Base-by-base conservation (phyloP, 2,797 vertebrate species). In the Atherinosoma microstoma region DNA sequence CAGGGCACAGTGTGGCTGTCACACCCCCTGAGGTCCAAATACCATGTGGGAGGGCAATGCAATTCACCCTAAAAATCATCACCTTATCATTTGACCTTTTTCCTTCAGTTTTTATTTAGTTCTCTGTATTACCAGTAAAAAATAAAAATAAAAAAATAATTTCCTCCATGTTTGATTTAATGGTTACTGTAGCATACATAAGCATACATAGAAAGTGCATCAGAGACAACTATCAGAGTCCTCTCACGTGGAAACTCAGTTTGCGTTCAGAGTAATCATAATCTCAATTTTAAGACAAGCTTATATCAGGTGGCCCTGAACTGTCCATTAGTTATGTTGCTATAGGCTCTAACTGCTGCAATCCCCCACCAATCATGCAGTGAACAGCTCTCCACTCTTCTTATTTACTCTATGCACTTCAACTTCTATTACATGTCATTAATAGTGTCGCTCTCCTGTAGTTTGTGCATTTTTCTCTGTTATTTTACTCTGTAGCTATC, bases 1-100 rank as follows among this genome's bases (percentile, higher is more conserved):
- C 92, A 91, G 24, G 62, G 83, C 87, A 62, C 88, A 91, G 90
- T 89, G 79, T 86, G 90, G 90, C 73, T 84, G 85, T 88, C 83
- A 80, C 78, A 78, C 83, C 85, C 64, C 79, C 83, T 4, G 22
- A 84, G 79, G 83, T 86, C 81, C 73, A 87, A 89, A 88, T 84
- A 84, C 60, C 81, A 87, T 75, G 70, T 81, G 83, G 74, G 58
- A 51, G 76, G 76, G 70, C 72, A 75, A 61, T 20, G 2, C 59
- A 63, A n/a, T 65, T 49, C 62, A 56, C 51, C 75, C 45, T 51
- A 9, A 70, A 75, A 73, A 76, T 56, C 76, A 69, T 69, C 64
- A 69, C 67, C 65, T 66, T 36, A 73, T 73, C 24, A 45, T 73
- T 22, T 84, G 68, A 87, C 82, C 76, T 86, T 80, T 86, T 68